Conservation (phyloP, 2,888 invertebrate genomes). For the Athalia circularis region DNA sequence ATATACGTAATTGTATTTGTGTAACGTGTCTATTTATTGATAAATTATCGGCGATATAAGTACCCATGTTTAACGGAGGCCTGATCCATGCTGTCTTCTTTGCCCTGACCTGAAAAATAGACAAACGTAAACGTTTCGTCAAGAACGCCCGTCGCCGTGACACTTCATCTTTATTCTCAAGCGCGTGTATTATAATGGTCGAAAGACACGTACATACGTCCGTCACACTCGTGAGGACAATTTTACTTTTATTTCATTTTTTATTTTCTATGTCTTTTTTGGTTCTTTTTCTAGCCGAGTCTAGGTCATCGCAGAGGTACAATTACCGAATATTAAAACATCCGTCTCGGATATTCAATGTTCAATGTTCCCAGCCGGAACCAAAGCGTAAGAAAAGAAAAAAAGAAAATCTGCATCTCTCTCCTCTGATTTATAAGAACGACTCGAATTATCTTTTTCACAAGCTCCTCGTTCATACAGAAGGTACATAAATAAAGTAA, state of each 20-base stretch:
- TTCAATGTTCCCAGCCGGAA: too few species aligned
- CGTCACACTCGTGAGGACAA: not conserved
- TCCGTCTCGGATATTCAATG: not conserved
- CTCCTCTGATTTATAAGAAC: not conserved
- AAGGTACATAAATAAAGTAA: constrained; percentile 13
- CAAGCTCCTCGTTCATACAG: not conserved
- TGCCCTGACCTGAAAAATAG: constrained; percentile 70
- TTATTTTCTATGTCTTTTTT: not conserved
- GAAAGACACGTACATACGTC: constrained; percentile 21
- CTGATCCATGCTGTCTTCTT: constrained; percentile 70
- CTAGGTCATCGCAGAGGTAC: not conserved
- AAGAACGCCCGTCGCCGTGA: not conserved
- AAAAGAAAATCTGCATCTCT: too few species aligned
- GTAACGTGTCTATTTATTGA: not conserved
- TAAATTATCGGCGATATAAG: constrained; percentile 48
- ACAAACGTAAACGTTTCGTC: constrained; percentile 16
- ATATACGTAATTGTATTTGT: too few species aligned
- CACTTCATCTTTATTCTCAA: not conserved
- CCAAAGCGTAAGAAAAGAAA: too few species aligned
- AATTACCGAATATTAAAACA: not conserved
- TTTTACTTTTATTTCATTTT: not conserved
- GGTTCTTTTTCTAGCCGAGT: not conserved
- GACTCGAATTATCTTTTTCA: not conserved
- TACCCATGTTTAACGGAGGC: constrained; percentile 71
- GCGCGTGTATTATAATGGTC: not conserved